These are phyloP conservation scores for Ethmia dodecea DNA, from an alignment of 2,888 invertebrate species.

Conservation along the genomic window DNA sequence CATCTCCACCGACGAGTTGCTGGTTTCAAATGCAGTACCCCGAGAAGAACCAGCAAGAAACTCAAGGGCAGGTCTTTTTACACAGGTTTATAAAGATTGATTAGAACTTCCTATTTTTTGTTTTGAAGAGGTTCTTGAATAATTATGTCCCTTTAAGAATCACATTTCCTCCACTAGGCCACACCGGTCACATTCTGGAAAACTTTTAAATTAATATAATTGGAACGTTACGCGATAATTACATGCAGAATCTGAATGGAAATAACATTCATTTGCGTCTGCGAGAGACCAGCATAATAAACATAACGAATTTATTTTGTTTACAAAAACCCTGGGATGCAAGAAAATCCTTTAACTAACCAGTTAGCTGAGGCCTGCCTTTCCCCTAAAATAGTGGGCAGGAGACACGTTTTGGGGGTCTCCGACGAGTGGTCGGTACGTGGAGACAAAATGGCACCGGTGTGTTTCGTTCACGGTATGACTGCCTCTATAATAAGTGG, in stretches of 20 bases:
- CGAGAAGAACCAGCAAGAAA: no score
- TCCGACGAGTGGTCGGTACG: conserved; percentile 6
- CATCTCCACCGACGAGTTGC: no score
- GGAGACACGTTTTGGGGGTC: conserved; percentile 13
- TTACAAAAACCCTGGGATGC: conserved; percentile 16
- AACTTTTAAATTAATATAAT: neutral
- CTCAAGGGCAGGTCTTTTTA: no score
- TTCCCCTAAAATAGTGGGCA: neutral
- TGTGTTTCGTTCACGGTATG: neutral
- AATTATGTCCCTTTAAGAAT: neutral
- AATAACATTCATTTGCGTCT: conserved; percentile 6
- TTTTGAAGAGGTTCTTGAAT: no score
- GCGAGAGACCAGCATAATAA: neutral
- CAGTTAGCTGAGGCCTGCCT: conserved; percentile 7
- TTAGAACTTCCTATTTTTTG: no score
- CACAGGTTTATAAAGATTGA: no score
- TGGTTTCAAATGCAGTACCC: no score
- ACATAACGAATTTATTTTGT: conserved; percentile 18
- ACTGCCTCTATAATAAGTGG: no score
- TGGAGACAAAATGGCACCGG: conserved; percentile 22
- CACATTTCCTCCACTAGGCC: neutral
- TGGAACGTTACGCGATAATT: neutral
- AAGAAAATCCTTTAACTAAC: conserved; percentile 12
- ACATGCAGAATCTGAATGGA: conserved; percentile 3
- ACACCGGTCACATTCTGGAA: neutral